Percentiles rank a stretch among this genome's conserved stretches.
Evolutionary conservation across 1,140 invertebrate species (phyloP).

Genomic region (Branchinecta lindahli): DNA sequence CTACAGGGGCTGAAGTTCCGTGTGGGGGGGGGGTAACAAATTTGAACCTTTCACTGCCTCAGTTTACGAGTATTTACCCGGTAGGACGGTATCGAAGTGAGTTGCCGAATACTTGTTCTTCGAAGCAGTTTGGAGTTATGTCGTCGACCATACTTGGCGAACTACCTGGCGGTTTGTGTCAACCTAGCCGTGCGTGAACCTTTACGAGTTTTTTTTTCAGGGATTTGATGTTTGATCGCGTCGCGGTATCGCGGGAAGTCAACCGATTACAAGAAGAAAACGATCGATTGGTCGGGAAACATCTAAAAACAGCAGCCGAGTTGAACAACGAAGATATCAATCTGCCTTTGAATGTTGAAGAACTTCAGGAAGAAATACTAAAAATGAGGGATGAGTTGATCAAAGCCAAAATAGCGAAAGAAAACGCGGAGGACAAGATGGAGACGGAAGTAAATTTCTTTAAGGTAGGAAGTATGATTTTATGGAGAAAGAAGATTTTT

Average conservation of each 20-base stretch:
- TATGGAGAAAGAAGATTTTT: no score
- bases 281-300: neutral
- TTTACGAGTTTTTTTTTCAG: neutral
- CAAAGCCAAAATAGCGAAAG: neutral
- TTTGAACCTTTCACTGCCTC: no score
- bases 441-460: neutral
- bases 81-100: no score
- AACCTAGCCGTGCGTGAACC: no score
- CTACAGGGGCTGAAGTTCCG: no score
- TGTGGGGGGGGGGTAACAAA: no score
- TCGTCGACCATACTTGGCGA: no score
- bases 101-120: no score
- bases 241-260: neutral
- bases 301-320: neutral
- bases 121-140: no score
- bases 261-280: neutral
- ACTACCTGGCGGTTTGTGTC: no score
- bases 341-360: neutral
- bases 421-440: neutral
- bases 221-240: neutral
- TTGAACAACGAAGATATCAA: neutral
- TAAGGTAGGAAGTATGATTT: neutral
- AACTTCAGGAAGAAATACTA: neutral
- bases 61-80: no score
- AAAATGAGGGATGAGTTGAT: constrained; percentile 4